Evolutionary conservation across 1,140 invertebrate genomes (phyloP).

Genomic region (Homarus americanus): DNA sequence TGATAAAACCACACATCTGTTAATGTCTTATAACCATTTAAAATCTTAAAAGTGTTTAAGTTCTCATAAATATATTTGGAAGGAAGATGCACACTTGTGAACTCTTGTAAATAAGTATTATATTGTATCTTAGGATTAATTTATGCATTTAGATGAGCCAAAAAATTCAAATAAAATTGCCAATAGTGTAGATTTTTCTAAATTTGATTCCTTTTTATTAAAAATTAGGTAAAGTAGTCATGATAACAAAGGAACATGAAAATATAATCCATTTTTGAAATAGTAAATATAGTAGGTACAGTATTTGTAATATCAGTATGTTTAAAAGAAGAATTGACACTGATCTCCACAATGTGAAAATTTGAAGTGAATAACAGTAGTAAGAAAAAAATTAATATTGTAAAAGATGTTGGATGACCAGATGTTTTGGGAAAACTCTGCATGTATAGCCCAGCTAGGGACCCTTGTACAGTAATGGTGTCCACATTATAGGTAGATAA

Average conservation of each 20-base stretch:
- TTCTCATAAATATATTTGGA: neutral
- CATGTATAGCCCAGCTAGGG: neutral
- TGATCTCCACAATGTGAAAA: neutral
- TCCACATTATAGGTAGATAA: no score
- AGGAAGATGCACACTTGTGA: neutral
- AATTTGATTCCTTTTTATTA: neutral
- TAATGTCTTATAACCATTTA: neutral
- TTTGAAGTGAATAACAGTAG: neutral
- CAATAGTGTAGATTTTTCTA: neutral
- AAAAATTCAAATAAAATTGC: neutral
- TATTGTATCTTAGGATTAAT: neutral
- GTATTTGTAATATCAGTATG: neutral
- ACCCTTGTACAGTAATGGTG: no score
- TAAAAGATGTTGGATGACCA: neutral
- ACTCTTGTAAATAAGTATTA: conserved; percentile 22
- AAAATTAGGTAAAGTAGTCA: no score
- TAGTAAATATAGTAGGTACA: neutral
- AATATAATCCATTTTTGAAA: neutral
- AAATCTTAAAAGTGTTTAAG: neutral
- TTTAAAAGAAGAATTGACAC: neutral
- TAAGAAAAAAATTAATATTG: neutral
- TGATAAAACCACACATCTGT: neutral
- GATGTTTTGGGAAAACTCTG: neutral
- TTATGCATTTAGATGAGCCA: neutral
- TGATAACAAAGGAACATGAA: no score